These are phyloP conservation scores for Tolypeutes matacus DNA, from an alignment of 2,797 vertebrate genomes.

Conservation along the genomic window DNA sequence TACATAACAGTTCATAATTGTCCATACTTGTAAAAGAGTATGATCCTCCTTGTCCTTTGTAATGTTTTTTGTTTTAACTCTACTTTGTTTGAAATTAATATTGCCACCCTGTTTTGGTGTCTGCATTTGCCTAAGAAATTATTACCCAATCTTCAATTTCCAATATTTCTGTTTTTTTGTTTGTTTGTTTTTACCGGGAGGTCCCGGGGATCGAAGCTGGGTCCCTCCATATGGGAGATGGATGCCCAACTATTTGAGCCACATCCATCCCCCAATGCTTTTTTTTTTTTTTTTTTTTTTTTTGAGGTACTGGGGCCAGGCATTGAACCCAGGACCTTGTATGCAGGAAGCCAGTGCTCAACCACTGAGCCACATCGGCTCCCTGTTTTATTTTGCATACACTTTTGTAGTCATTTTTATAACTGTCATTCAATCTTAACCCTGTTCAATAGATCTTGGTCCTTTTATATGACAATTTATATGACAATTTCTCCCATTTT, in stretches of 20 bases:
- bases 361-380: too few species aligned
- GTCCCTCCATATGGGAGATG: too few species aligned
- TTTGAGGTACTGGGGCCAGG: too few species aligned
- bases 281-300: too few species aligned
- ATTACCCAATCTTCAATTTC: background rate
- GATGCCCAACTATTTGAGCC: too few species aligned
- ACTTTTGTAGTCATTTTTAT: constrained; percentile 15
- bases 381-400: constrained; percentile 44
- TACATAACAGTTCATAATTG: background rate
- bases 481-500: background rate
- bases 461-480: background rate
- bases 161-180: background rate
- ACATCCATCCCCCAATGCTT: too few species aligned
- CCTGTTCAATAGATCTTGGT: background rate
- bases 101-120: background rate
- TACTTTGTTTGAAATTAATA: constrained; percentile 30
- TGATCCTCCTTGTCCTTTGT: background rate
- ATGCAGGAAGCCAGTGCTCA: too few species aligned
- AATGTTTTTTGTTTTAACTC: constrained; percentile 31
- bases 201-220: too few species aligned
- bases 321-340: too few species aligned
- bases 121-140: constrained; percentile 18
- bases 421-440: constrained; percentile 44
- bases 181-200: too few species aligned
- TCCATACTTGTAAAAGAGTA: constrained; percentile 4